phyloP scores from a whole-genome alignment of 1,140 invertebrate genomes.

The Pissodes strobi region DNA sequence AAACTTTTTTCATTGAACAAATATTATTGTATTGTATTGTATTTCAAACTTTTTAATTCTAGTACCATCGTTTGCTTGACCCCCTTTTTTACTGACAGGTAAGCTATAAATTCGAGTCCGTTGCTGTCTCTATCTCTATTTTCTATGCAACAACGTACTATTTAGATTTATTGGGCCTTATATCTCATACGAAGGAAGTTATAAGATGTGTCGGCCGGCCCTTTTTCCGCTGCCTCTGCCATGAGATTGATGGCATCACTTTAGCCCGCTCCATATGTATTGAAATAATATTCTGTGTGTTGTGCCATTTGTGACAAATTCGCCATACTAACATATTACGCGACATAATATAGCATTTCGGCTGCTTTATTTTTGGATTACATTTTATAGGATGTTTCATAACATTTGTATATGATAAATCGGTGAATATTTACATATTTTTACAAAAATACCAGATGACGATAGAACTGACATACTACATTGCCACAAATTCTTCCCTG shows the following conservation, averaged over 20 bases:
- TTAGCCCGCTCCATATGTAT: slow-evolving; percentile 35
- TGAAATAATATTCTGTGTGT: slow-evolving; percentile 38
- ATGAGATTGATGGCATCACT: slow-evolving; percentile 37
- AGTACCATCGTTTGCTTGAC: no score
- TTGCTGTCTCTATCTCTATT: no score
- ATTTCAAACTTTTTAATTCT: no score
- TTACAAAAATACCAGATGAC: no score
- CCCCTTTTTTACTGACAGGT: no score
- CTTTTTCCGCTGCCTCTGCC: slow-evolving; percentile 32
- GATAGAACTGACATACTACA: no score
- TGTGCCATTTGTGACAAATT: slow-evolving; percentile 39
- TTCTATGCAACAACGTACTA: slow-evolving; percentile 32
- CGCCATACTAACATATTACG: slow-evolving; percentile 32
- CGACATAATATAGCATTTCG: slow-evolving; percentile 21
- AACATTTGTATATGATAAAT: slow-evolving; percentile 6
- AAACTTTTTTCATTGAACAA: no score
- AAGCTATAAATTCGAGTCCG: no score
- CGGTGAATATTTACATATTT: neutral
- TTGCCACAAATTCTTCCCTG: no score
- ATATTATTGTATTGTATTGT: no score
- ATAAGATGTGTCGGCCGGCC: slow-evolving; percentile 32
- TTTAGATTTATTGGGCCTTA: slow-evolving; percentile 36
- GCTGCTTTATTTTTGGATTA: slow-evolving; percentile 30
- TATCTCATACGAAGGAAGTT: slow-evolving; percentile 35
- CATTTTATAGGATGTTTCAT: slow-evolving; percentile 19